Percentiles rank a stretch among this genome's conserved stretches.
Evolutionary conservation across 2,797 vertebrate genomes (phyloP).

Genomic region (Synaphobranchus kaupii): DNA sequence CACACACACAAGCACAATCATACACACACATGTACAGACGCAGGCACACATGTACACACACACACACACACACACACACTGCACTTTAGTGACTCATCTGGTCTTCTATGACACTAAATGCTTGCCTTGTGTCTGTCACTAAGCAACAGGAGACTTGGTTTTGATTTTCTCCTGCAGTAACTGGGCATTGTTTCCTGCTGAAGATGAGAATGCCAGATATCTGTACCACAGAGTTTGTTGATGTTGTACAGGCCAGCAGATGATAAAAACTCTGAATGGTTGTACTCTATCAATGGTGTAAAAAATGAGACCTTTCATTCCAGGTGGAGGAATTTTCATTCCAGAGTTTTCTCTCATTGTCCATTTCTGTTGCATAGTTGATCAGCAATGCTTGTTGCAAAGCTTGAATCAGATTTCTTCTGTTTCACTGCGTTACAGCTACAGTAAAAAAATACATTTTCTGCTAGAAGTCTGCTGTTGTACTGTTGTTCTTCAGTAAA

Average conservation of each 20-base stretch:
- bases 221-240: background rate
- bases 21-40: background rate
- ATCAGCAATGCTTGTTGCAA: background rate
- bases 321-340: no score
- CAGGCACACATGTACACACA: background rate
- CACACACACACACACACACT: background rate
- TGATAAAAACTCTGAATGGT: background rate
- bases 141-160: conserved; percentile 8
- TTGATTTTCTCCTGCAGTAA: background rate
- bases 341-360: background rate
- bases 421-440: background rate
- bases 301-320: background rate
- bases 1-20: background rate
- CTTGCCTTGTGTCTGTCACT: conserved; percentile 27
- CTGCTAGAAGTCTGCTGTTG: background rate
- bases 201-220: conserved; percentile 5
- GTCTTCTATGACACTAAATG: background rate
- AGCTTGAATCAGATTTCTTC: background rate
- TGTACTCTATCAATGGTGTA: background rate
- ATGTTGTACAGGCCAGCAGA: background rate
- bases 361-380: background rate
- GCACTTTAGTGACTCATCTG: conserved; percentile 11
- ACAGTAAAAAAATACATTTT: background rate
- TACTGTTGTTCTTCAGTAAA: background rate
- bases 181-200: background rate